These are phyloP conservation scores for Coelinius sp. DNA, from an alignment of 2,888 invertebrate genomes.

Conservation along the genomic window DNA sequence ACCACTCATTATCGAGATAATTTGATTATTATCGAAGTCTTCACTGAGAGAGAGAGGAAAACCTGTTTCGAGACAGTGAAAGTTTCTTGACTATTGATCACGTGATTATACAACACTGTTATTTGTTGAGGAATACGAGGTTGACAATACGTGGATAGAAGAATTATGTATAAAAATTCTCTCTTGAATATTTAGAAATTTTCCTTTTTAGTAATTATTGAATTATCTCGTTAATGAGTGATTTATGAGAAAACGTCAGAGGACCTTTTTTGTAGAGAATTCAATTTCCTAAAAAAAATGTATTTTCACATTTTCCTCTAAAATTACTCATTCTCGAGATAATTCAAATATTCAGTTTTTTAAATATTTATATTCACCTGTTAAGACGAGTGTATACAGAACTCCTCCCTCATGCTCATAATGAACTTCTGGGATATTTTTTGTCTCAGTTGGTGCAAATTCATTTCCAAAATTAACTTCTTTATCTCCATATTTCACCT, in stretches of 20 bases:
- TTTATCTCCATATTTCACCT: constrained; percentile 66
- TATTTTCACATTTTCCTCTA: background rate
- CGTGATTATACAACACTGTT: background rate
- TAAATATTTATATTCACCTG: constrained; percentile 54
- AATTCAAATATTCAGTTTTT: background rate
- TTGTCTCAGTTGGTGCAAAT: constrained; percentile 62
- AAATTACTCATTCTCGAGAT: background rate
- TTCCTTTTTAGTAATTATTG: background rate
- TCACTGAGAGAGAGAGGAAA: background rate
- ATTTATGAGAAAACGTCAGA: no score
- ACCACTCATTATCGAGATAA: no score
- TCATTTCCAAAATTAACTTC: constrained; percentile 63
- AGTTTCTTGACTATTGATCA: background rate
- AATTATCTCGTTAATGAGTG: no score
- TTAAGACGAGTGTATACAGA: constrained; percentile 66
- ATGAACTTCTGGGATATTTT: constrained; percentile 64
- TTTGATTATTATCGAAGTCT: background rate
- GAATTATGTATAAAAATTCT: background rate
- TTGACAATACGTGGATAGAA: background rate
- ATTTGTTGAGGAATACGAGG: background rate
- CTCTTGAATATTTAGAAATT: background rate
- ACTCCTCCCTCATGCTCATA: constrained; percentile 68
- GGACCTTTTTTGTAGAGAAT: no score
- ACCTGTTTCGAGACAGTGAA: background rate
- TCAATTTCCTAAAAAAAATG: no score